Evolutionary conservation across 53 echinoderm and acorn worm genomes (phyloP).

Genomic region (Astropecten irregularis): DNA sequence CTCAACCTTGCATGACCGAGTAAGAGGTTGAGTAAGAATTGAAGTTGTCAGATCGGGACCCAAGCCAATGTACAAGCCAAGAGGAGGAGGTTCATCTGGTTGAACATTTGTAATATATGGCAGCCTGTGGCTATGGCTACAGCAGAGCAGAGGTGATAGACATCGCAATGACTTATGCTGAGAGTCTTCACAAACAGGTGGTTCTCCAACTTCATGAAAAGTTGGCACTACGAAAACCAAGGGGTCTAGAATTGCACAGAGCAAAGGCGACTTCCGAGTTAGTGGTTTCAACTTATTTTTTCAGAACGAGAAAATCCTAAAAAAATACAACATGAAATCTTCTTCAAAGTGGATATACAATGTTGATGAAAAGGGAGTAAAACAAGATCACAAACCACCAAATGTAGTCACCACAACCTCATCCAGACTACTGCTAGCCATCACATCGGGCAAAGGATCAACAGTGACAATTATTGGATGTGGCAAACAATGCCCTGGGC

Average conservation of each 20-base stretch:
- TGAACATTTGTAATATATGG: background rate
- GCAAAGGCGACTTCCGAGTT: conserved; percentile 10
- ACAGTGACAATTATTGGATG: conserved; percentile 19
- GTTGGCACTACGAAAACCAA: background rate
- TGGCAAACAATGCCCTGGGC: conserved; percentile 21
- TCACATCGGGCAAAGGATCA: background rate
- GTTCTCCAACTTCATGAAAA: conserved; percentile 20
- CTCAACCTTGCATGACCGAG: background rate
- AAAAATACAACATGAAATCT: background rate
- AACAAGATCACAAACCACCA: conserved; percentile 1
- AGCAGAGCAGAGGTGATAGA: conserved; percentile 6
- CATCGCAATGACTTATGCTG: background rate
- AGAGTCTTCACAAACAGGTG: no score
- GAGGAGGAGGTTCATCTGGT: background rate
- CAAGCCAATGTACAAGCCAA: background rate
- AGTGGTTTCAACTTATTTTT: background rate
- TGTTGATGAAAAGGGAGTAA: conserved; percentile 20
- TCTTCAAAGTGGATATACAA: background rate
- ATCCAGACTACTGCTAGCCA: background rate
- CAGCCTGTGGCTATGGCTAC: background rate
- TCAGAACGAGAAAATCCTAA: conserved; percentile 10
- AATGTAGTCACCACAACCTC: background rate
- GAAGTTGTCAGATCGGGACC: background rate
- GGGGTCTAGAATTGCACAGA: background rate
- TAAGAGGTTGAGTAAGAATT: background rate